Conservation (phyloP, 2,113 vertebrate genomes). For the Phainopepla nitens region DNA sequence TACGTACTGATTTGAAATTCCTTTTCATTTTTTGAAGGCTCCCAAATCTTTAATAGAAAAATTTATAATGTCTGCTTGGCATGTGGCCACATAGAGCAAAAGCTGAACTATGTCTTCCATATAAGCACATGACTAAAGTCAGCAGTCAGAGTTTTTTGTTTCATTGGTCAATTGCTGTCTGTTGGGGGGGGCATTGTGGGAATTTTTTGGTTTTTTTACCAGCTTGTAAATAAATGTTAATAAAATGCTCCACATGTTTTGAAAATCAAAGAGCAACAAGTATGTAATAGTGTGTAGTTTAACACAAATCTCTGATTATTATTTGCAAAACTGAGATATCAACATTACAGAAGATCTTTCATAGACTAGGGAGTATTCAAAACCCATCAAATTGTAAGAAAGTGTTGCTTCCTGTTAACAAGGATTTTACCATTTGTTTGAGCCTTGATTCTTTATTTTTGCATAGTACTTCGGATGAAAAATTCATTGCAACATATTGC, state of each 20-base stretch:
- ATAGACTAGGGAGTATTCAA: neutral
- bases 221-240: neutral
- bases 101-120: neutral
- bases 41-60: neutral
- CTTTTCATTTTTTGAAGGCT: neutral
- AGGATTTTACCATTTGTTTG: neutral
- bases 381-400: neutral
- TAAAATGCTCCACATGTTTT: neutral
- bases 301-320: neutral
- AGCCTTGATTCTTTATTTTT: neutral
- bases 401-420: neutral
- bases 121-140: neutral
- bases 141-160: neutral
- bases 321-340: neutral
- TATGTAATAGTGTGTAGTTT: neutral
- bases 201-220: neutral
- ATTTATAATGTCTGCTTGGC: neutral
- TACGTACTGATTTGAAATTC: neutral
- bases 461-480: neutral
- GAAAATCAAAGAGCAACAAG: neutral
- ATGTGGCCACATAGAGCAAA: neutral
- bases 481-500: neutral
- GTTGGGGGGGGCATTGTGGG: neutral
- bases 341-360: neutral
- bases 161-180: neutral